Percentiles rank a stretch among this genome's conserved stretches.
Conservation (phyloP, 2,113 vertebrate genomes). For the Zapus hudsonius region DNA sequence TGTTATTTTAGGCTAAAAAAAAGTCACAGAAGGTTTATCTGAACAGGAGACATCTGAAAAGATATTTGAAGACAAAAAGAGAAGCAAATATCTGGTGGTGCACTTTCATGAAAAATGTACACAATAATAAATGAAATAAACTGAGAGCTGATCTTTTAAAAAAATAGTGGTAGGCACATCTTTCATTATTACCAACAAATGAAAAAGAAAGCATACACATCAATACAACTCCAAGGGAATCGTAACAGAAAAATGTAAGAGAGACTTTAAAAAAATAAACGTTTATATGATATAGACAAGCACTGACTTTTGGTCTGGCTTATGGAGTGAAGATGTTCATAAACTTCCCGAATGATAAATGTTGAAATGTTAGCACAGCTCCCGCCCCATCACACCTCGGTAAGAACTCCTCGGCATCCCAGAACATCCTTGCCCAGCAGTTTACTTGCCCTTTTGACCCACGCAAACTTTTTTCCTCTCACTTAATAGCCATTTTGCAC, state of each 20-base stretch:
- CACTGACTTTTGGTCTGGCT: neutral
- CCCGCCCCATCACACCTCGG: neutral
- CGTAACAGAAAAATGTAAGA: no score
- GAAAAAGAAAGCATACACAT: neutral
- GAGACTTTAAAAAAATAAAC: neutral
- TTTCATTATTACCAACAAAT: constrained; percentile 1
- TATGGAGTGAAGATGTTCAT: neutral
- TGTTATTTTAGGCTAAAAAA: constrained; percentile 13
- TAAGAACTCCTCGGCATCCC: neutral
- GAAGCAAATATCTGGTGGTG: neutral
- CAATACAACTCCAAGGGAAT: no score
- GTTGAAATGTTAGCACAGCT: neutral
- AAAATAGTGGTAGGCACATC: neutral
- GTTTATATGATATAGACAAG: neutral
- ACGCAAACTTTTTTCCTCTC: neutral
- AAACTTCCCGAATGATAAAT: constrained; percentile 1
- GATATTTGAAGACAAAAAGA: neutral
- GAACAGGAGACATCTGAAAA: neutral
- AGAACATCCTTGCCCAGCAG: neutral
- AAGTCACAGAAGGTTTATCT: neutral
- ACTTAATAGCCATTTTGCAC: constrained; percentile 28
- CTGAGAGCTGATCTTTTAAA: neutral
- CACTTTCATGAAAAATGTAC: neutral
- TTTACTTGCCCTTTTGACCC: neutral
- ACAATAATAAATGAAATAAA: neutral